Evolutionary conservation across 1,140 invertebrate species (phyloP).

Genomic region (Trissolcus basalis): DNA sequence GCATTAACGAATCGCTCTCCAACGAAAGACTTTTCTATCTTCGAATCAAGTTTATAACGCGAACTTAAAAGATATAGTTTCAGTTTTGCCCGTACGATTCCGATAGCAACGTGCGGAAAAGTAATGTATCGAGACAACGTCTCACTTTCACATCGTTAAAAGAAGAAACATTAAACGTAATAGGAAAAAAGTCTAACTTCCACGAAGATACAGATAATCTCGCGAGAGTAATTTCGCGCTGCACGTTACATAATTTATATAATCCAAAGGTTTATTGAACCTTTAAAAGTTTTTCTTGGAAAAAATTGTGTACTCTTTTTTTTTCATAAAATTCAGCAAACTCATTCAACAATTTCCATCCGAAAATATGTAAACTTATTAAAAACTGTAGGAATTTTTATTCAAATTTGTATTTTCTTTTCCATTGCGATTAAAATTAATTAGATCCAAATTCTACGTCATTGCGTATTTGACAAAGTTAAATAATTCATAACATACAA

Average conservation of each 20-base stretch:
- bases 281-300: not conserved
- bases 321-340: too few relatives aligned
- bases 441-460: too few relatives aligned
- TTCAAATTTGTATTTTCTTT: too few relatives aligned
- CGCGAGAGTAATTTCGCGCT: slow-evolving; percentile 25
- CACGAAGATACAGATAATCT: slow-evolving; percentile 17
- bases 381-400: too few relatives aligned
- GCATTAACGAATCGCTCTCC: not conserved
- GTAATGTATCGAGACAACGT: slow-evolving; percentile 35
- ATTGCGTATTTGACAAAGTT: too few relatives aligned
- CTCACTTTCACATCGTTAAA: slow-evolving; percentile 51
- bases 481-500: too few relatives aligned
- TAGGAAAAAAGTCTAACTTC: slow-evolving; percentile 27
- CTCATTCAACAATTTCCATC: too few relatives aligned
- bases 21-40: slow-evolving; percentile 9
- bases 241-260: slow-evolving; percentile 24
- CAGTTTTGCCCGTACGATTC: slow-evolving; percentile 11
- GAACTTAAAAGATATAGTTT: slow-evolving; percentile 17
- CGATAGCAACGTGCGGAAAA: slow-evolving; percentile 28
- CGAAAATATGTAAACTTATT: too few relatives aligned
- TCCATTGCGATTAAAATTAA: too few relatives aligned
- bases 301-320: too few relatives aligned
- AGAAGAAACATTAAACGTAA: slow-evolving; percentile 43
- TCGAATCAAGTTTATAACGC: slow-evolving; percentile 31
- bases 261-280: slow-evolving; percentile 14